Conservation (phyloP, 2,113 vertebrate genomes). For the Okapia johnstoni region DNA sequence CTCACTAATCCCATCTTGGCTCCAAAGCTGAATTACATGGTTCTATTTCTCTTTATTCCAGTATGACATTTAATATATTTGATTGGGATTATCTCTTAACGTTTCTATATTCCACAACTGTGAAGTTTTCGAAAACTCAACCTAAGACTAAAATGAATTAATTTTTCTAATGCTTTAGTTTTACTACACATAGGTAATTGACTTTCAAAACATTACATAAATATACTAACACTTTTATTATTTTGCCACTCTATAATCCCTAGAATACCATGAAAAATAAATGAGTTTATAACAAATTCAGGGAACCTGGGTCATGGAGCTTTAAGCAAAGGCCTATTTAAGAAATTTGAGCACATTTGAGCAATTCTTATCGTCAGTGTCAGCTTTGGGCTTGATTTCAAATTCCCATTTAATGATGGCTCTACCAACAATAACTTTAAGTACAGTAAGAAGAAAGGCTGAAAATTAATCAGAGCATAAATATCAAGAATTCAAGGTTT, state of each 20-base stretch:
- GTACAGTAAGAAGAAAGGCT: not conserved
- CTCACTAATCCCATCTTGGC: not conserved
- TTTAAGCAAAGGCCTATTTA: not conserved
- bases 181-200: not conserved
- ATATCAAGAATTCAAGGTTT: not conserved
- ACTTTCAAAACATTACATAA: not conserved
- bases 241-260: not conserved
- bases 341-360: too few relatives aligned
- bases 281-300: not conserved
- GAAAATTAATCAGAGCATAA: slow-evolving; percentile 26
- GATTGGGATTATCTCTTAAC: not conserved
- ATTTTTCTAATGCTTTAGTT: not conserved
- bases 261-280: not conserved
- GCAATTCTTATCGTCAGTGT: not conserved
- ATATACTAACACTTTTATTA: not conserved
- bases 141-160: not conserved
- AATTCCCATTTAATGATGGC: not conserved
- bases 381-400: not conserved
- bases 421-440: not conserved
- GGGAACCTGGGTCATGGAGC: not conserved
- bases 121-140: not conserved
- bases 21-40: not conserved
- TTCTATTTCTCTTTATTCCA: not conserved
- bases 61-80: not conserved
- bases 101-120: not conserved